phyloP scores from a whole-genome alignment of 1,140 invertebrate species.

The Dinoponera quadriceps region DNA sequence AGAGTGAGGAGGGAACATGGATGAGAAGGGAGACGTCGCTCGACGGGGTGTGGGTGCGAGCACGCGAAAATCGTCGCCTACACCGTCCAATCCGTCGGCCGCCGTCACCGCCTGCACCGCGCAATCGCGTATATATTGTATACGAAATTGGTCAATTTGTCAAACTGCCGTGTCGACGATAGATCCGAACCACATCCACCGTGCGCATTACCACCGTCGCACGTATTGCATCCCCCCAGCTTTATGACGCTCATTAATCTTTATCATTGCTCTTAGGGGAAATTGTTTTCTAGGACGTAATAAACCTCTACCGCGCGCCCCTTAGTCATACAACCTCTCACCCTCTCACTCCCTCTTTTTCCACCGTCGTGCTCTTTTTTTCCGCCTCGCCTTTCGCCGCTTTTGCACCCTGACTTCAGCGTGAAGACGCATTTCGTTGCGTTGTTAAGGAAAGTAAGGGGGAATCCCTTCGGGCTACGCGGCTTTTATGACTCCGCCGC shows the following conservation, averaged over 20 bases:
- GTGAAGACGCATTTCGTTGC: conserved; percentile 22
- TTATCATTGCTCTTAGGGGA: conserved; percentile 32
- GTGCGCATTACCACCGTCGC: neutral
- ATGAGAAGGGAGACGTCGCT: neutral
- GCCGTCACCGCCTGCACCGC: neutral
- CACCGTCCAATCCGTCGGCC: neutral
- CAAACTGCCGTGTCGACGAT: conserved; percentile 11
- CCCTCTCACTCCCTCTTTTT: neutral
- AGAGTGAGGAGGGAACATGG: neutral
- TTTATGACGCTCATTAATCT: neutral
- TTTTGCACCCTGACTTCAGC: conserved; percentile 4
- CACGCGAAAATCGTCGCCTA: neutral
- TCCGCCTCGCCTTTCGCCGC: neutral
- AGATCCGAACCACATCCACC: neutral
- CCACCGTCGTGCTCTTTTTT: neutral
- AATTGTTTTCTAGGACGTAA: conserved; percentile 12
- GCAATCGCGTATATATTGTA: conserved; percentile 21
- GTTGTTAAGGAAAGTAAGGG: conserved; percentile 4
- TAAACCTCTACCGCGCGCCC: neutral
- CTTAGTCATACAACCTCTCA: neutral
- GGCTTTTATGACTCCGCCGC: neutral
- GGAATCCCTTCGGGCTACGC: neutral
- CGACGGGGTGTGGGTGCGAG: neutral
- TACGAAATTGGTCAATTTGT: conserved; percentile 26
- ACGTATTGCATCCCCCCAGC: neutral